Evolutionary conservation across 2,888 invertebrate genomes (phyloP).

Genomic region (Eutolmus rufibarbis): DNA sequence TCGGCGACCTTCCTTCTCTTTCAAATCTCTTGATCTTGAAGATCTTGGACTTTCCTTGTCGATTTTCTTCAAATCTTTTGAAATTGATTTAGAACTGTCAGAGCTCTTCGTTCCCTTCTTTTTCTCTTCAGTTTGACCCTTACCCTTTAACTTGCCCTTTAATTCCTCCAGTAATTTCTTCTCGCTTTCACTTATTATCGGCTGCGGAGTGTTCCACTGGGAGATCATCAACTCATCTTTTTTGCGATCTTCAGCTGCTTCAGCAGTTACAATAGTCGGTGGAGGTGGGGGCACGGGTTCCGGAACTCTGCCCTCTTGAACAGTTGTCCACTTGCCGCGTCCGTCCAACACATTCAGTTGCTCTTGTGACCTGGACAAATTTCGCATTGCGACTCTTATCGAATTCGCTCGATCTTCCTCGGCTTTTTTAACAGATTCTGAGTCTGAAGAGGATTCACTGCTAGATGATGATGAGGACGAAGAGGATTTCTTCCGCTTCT

Average conservation of each 20-base stretch:
- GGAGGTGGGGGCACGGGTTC: conserved; percentile 44
- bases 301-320: conserved; percentile 61
- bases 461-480: conserved; percentile 51
- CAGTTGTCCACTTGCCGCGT: conserved; percentile 61
- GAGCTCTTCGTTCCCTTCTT: conserved; percentile 41
- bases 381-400: conserved; percentile 72
- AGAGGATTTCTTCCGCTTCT: conserved; percentile 62
- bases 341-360: conserved; percentile 51
- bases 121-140: conserved; percentile 51
- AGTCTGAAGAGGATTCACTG: conserved; percentile 51
- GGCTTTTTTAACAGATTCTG: conserved; percentile 47
- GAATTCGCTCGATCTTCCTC: conserved; percentile 66
- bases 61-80: conserved; percentile 51
- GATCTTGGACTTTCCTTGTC: conserved; percentile 56
- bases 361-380: conserved; percentile 65
- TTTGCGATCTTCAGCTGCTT: conserved; percentile 54
- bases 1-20: conserved; percentile 57
- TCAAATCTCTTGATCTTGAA: conserved; percentile 49
- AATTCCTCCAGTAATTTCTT: conserved; percentile 67
- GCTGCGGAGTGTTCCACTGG: conserved; percentile 68
- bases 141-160: conserved; percentile 59
- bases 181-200: conserved; percentile 67
- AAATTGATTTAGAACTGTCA: conserved; percentile 48
- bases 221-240: conserved; percentile 66
- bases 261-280: conserved; percentile 47